These are phyloP conservation scores for Uloborus plumipes DNA, from an alignment of 2,888 invertebrate genomes.

Conservation along the genomic window DNA sequence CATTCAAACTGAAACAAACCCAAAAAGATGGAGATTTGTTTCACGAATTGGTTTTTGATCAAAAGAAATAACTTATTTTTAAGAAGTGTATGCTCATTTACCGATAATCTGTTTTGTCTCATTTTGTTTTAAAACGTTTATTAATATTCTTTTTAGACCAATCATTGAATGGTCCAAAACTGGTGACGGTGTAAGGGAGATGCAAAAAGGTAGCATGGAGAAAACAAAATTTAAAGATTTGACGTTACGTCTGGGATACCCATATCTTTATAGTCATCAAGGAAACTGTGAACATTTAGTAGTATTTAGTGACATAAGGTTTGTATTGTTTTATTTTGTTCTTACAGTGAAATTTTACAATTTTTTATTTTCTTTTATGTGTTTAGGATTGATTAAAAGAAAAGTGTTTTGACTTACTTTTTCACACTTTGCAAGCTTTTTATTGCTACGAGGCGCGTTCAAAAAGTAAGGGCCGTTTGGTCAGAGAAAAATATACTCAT, in stretches of 20 bases:
- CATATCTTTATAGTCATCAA: conserved; percentile 90
- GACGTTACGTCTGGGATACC: conserved; percentile 75
- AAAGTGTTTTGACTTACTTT: too few species aligned
- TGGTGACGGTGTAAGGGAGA: conserved; percentile 66
- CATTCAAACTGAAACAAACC: too few species aligned
- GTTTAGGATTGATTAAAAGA: too few species aligned
- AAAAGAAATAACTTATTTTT: too few species aligned
- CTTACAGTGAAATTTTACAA: neutral
- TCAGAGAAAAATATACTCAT: too few species aligned
- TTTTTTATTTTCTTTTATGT: neutral
- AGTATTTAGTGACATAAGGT: conserved; percentile 66
- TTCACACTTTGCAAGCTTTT: too few species aligned
- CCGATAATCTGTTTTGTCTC: too few species aligned
- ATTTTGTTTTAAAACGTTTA: neutral
- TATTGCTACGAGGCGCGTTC: too few species aligned
- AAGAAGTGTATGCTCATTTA: too few species aligned
- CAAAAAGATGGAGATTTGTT: too few species aligned
- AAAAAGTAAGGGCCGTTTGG: too few species aligned
- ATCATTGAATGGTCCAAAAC: conserved; percentile 77
- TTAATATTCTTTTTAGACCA: conserved; percentile 68
- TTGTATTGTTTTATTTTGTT: neutral
- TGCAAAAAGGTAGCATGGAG: conserved; percentile 76
- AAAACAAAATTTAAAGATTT: conserved; percentile 69
- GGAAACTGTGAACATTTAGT: conserved; percentile 93
- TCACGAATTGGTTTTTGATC: too few species aligned